Evolutionary conservation across 1,140 invertebrate species (phyloP), one percentile per base, ranked within the genome.

Genomic region (Lordiphosa mommai): DNA sequence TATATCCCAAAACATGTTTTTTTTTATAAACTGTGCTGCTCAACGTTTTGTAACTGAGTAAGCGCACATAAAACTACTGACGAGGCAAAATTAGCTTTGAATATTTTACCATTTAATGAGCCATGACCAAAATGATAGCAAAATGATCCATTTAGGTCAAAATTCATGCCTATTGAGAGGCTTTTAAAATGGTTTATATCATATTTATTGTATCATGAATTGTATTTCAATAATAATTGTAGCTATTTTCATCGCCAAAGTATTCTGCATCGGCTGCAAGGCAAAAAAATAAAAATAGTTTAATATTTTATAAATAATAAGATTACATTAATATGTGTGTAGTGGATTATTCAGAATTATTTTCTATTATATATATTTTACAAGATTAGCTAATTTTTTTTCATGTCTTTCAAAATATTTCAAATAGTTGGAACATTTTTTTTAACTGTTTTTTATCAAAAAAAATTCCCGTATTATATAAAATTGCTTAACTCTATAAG

Each of bases 1-100:
- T 3, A 87, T 44, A 63, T 86, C 72, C 65, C 86, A 88, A 71
- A 88, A 86, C 85, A 88, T 87, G 16, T 72, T 84, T 10, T 41
- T 12, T 38, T 14, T 13, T 60, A 29, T 53, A 29, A 57, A 58
- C 57, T 58, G 73, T 17, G n/a, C 36, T 46, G 65, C 33, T 48
- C 29, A 84, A 61, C 61, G 77, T 71, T 67, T 82, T 67, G 53
- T 67, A 47, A 76, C 67, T 29, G 55, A 76, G 50, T 76, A 58
- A 27, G 6, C 23, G 5, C 6, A 27, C 6, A 27, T 13, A 49
- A 44, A 34, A 10, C 20, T 12, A 4, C 34, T 38, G 43, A 20
- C 16, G 4, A 20, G 2, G 29, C 17, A 38, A 29, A 13, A 20
- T 27, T 3, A 8, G 34, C 46, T 69, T 69, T 56, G 47, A 38